These are phyloP conservation scores for Anorthoa munda DNA, from an alignment of 2,888 invertebrate genomes.

Conservation along the genomic window DNA sequence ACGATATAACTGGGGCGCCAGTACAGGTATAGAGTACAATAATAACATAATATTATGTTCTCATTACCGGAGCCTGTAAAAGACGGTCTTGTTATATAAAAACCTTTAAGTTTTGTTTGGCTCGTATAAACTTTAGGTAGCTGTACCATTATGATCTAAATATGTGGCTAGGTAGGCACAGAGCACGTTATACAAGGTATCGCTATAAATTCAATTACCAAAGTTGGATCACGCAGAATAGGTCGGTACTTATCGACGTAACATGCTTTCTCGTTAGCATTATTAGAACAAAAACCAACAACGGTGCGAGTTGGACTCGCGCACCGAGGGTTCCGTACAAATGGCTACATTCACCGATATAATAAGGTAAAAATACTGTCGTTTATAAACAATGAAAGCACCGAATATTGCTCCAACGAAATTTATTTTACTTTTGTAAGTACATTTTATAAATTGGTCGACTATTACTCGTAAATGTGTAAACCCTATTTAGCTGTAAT, in stretches of 20 bases:
- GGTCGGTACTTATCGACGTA: background rate
- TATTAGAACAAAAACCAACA: conserved; percentile 15
- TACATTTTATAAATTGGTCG: too few relatives aligned
- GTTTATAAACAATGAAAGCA: too few relatives aligned
- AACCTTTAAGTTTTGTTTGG: conserved; percentile 18
- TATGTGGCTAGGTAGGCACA: conserved; percentile 11
- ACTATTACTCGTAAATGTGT: too few relatives aligned
- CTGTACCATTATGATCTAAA: conserved; percentile 11
- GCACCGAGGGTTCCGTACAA: too few relatives aligned
- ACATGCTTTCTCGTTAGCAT: conserved; percentile 28
- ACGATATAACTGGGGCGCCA: conserved; percentile 4
- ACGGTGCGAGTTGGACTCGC: too few relatives aligned
- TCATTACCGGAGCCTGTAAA: conserved; percentile 28
- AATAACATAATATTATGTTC: conserved; percentile 36
- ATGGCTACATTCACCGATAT: too few relatives aligned
- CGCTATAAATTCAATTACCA: conserved; percentile 22
- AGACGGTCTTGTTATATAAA: conserved; percentile 40
- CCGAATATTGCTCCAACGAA: too few relatives aligned
- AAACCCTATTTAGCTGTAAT: too few relatives aligned
- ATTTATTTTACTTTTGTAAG: too few relatives aligned
- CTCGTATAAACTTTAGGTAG: background rate
- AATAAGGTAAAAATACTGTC: too few relatives aligned
- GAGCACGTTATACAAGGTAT: background rate
- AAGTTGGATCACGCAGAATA: background rate
- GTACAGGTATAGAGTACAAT: conserved; percentile 2